Evolutionary conservation across 2,797 vertebrate species (phyloP).

Genomic region (Gallinago nigripennis): DNA sequence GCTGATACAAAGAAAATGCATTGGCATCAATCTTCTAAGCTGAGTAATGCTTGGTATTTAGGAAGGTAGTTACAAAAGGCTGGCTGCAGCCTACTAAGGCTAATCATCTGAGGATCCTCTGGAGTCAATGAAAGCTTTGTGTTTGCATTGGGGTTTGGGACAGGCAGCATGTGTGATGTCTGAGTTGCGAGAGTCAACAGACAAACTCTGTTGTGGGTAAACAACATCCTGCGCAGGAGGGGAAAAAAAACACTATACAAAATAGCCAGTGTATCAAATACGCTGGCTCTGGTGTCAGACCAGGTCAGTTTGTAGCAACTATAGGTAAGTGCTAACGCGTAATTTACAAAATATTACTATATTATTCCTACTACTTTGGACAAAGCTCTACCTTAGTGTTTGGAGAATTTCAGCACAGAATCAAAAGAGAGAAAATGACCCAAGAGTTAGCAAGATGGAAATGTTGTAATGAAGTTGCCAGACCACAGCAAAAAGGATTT

Average conservation of each 20-base stretch:
- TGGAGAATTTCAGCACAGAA: background rate
- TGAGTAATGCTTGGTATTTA: background rate
- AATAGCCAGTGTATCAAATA: background rate
- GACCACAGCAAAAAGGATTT: background rate
- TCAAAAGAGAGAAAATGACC: background rate
- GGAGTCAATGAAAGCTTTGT: background rate
- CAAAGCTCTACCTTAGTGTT: background rate
- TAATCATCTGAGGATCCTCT: background rate
- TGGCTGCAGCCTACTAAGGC: background rate
- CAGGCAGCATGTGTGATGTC: background rate
- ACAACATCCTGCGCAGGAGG: background rate
- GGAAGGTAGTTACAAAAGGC: background rate
- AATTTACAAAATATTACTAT: background rate
- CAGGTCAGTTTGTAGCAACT: background rate
- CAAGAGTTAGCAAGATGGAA: background rate
- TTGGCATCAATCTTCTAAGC: background rate
- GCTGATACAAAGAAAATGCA: background rate
- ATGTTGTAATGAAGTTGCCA: background rate
- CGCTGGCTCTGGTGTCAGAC: background rate
- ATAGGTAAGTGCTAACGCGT: background rate
- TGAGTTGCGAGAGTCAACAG: background rate
- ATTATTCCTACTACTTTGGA: background rate
- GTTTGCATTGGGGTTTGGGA: background rate
- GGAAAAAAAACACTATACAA: background rate
- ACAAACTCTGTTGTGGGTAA: background rate